Conservation (phyloP, 2,113 vertebrate species). For the Gymnogyps californianus region DNA sequence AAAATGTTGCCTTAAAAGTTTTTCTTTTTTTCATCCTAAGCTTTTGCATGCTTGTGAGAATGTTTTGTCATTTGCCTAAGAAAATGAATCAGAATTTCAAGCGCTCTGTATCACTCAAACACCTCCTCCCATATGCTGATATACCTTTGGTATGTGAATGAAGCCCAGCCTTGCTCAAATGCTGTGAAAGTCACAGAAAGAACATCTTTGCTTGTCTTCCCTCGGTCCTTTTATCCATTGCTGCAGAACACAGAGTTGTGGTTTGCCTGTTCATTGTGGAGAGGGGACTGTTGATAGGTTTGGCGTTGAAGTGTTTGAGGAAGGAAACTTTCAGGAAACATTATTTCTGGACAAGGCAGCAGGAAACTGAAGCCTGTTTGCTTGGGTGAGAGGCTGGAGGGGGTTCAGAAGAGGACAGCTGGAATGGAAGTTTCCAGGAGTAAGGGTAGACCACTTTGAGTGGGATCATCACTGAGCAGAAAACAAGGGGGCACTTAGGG, state of each 20-base stretch:
- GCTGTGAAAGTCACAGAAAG: background rate
- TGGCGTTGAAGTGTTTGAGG: background rate
- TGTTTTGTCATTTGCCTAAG: background rate
- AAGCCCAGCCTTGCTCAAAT: background rate
- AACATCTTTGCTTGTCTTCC: background rate
- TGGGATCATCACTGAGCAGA: background rate
- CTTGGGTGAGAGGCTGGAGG: background rate
- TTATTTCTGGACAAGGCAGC: background rate
- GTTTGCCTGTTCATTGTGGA: background rate
- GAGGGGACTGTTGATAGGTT: background rate
- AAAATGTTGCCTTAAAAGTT: background rate
- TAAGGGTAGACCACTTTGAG: background rate
- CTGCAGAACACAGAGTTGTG: background rate
- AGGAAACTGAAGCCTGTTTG: background rate
- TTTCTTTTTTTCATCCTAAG: background rate
- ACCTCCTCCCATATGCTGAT: background rate
- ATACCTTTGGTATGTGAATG: background rate
- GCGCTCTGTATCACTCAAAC: background rate
- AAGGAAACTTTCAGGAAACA: slow-evolving; percentile 1
- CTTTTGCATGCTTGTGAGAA: background rate
- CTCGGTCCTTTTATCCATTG: background rate
- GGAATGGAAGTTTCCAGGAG: background rate
- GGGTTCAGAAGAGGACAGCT: background rate
- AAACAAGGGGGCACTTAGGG: background rate
- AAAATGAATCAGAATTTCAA: background rate